phyloP scores from a whole-genome alignment of 1,140 invertebrate species.

The Drosophila lacertosa region DNA sequence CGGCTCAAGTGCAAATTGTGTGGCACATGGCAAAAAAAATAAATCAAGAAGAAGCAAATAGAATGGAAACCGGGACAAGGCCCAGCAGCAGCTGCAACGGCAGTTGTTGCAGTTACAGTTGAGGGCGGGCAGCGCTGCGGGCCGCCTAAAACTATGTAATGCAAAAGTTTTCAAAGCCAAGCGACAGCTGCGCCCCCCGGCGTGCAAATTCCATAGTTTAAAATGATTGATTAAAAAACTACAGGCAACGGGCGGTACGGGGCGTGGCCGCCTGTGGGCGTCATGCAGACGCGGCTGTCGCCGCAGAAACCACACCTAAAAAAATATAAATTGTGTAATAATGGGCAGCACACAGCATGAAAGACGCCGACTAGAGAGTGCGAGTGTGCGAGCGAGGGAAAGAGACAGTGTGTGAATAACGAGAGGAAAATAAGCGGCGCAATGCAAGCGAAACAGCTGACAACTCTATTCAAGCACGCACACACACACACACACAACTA shows the following conservation, averaged over 20 bases:
- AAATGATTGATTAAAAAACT: constrained; percentile 80
- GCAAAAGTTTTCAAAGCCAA: constrained; percentile 76
- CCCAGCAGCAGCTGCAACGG: constrained; percentile 56
- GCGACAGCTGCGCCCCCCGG: constrained; percentile 50
- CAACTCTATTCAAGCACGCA: constrained; percentile 65
- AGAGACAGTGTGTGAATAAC: constrained; percentile 29
- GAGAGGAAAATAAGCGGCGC: constrained; percentile 9
- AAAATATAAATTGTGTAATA: constrained; percentile 79
- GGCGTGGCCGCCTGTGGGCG: constrained; percentile 60
- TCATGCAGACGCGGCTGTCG: constrained; percentile 50
- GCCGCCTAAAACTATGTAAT: constrained; percentile 74
- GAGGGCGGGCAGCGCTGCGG: constrained; percentile 53
- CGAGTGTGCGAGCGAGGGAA: constrained; percentile 8
- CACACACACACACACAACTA: constrained; percentile 34
- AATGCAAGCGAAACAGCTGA: constrained; percentile 79
- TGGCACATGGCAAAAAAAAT: constrained; percentile 57
- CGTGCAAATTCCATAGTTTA: constrained; percentile 57
- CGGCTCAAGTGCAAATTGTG: constrained; percentile 43
- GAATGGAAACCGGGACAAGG: constrained; percentile 70
- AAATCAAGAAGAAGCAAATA: constrained; percentile 4
- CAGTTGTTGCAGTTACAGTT: constrained; percentile 61
- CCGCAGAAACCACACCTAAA: constrained; percentile 79
- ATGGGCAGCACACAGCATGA: constrained; percentile 41
- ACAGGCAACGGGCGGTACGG: constrained; percentile 43
- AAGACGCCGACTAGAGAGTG: no score